These are phyloP conservation scores for Conus betulinus DNA, from an alignment of 1,140 invertebrate genomes.

Conservation along the genomic window DNA sequence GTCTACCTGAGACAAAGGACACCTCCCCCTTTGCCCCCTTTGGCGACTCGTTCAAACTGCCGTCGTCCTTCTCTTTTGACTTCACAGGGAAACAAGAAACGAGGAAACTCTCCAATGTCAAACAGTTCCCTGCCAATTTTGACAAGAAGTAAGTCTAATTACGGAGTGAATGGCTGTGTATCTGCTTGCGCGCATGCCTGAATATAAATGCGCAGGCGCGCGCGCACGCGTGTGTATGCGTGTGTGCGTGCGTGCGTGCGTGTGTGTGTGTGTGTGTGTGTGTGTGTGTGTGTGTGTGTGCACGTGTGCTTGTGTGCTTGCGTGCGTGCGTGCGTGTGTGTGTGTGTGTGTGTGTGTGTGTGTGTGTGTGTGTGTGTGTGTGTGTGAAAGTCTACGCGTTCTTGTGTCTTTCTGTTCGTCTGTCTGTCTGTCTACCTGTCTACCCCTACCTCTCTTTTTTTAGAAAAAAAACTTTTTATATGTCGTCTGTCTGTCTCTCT, in stretches of 20 bases:
- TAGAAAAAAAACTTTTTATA: too few relatives aligned
- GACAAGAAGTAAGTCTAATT: background rate
- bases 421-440: too few relatives aligned
- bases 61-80: background rate
- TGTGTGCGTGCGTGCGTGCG: background rate
- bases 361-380: background rate
- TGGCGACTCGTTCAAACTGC: background rate
- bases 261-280: background rate
- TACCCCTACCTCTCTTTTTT: too few relatives aligned
- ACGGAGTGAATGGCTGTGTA: background rate
- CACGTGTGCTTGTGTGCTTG: background rate
- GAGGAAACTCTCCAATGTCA: background rate
- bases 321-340: background rate
- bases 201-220: background rate
- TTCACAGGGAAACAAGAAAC: background rate
- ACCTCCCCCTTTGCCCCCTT: background rate
- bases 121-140: constrained; percentile 2
- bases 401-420: too few relatives aligned
- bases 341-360: background rate
- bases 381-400: background rate
- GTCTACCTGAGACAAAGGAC: background rate
- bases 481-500: too few relatives aligned
- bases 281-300: background rate
- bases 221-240: background rate
- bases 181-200: background rate